These are phyloP conservation scores for Pelagia noctiluca DNA, from an alignment of 30 jellyfish, hydroid and myxozoan genomes.

Conservation along the genomic window DNA sequence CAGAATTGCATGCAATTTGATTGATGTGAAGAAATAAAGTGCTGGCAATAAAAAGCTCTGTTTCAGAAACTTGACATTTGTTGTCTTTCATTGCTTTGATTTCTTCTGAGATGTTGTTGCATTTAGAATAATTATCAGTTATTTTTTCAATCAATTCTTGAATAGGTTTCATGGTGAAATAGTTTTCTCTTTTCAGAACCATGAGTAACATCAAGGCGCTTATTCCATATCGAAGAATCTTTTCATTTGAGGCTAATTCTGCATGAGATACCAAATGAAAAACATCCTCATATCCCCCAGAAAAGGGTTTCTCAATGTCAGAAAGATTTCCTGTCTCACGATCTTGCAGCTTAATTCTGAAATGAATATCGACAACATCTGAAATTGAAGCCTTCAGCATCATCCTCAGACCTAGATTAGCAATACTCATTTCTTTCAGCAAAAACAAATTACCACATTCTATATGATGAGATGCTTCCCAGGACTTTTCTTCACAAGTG, in stretches of 20 bases:
- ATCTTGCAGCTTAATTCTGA: neutral
- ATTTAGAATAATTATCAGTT: neutral
- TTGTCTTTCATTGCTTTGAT: neutral
- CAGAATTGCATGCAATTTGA: slow-evolving; percentile 87
- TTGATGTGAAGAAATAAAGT: slow-evolving; percentile 77
- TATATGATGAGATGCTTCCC: slow-evolving; percentile 70
- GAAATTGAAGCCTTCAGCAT: slow-evolving; percentile 38
- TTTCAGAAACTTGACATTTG: neutral
- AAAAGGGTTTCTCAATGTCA: neutral
- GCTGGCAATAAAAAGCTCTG: slow-evolving; percentile 52
- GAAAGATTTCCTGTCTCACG: neutral
- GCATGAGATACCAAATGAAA: slow-evolving; percentile 73
- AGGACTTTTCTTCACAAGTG: slow-evolving; percentile 58
- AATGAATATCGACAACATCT: neutral
- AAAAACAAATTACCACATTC: slow-evolving; percentile 67
- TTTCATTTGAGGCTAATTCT: slow-evolving; percentile 20
- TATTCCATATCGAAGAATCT: slow-evolving; percentile 63
- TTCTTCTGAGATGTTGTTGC: slow-evolving; percentile 4
- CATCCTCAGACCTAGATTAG: slow-evolving; percentile 72
- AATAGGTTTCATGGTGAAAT: slow-evolving; percentile 10
- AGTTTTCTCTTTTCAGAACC: slow-evolving; percentile 26
- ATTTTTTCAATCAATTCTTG: neutral
- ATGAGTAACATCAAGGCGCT: slow-evolving; percentile 52
- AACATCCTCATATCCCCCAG: slow-evolving; percentile 51
- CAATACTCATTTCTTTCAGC: slow-evolving; percentile 79